Conservation (phyloP, 1,140 invertebrate species). For the Propsilocerus akamusi region DNA sequence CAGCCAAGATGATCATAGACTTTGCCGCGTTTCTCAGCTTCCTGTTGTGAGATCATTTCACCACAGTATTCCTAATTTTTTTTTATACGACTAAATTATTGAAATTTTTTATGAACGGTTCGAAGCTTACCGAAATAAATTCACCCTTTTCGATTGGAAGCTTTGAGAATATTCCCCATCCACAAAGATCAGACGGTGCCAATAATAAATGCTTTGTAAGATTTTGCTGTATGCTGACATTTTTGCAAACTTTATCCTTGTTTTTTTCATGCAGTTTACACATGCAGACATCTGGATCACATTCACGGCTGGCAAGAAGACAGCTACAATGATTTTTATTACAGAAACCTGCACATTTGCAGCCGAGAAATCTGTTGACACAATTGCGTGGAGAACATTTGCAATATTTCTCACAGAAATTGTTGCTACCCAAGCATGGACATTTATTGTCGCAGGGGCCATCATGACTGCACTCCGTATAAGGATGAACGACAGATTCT, state of each 20-base stretch:
- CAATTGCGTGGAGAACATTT: neutral
- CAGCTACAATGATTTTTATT: neutral
- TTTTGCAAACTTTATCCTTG: neutral
- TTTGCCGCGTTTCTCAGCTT: neutral
- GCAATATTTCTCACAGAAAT: neutral
- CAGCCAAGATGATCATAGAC: neutral
- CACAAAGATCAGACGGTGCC: neutral
- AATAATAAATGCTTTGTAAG: neutral
- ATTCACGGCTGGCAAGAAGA: neutral
- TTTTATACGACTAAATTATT: too few species aligned
- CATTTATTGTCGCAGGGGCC: neutral
- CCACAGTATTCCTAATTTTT: neutral
- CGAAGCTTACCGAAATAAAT: neutral
- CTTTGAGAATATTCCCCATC: neutral
- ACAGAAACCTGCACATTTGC: neutral
- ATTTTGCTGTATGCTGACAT: neutral
- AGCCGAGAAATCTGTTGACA: neutral
- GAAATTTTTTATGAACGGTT: too few species aligned
- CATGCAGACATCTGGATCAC: neutral
- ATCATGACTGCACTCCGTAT: neutral
- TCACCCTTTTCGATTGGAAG: neutral
- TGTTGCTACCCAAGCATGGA: neutral
- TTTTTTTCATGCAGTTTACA: neutral
- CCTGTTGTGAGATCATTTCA: neutral
- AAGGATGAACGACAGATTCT: too few species aligned